Percentiles rank a stretch among this genome's conserved stretches.
Evolutionary conservation across 2,888 invertebrate genomes (phyloP).

Genomic region (Melieria picta): DNA sequence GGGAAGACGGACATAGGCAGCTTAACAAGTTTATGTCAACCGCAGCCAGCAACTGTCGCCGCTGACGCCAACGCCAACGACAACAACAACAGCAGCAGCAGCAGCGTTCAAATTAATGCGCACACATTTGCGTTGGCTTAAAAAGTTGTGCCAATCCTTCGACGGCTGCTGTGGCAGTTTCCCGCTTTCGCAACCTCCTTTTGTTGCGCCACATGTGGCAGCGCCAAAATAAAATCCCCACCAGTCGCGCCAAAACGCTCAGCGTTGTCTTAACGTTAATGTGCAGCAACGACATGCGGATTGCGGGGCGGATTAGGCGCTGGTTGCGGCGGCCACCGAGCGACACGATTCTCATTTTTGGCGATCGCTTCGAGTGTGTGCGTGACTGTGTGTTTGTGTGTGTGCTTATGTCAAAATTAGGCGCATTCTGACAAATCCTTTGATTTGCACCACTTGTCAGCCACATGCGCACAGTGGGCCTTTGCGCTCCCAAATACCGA

Average conservation of each 20-base stretch:
- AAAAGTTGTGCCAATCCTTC: conserved; percentile 18
- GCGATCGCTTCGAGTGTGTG: background rate
- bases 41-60: background rate
- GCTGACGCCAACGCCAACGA: background rate
- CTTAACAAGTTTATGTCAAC: background rate
- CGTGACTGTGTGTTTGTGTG: background rate
- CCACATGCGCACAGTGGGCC: no score
- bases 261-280: no score
- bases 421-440: no score
- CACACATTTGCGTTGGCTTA: conserved; percentile 22
- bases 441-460: no score
- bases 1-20: background rate
- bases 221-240: background rate
- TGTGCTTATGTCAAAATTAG: background rate
- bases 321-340: background rate
- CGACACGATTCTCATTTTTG: background rate
- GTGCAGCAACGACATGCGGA: no score
- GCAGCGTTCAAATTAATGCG: background rate
- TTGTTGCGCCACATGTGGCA: background rate
- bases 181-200: no score
- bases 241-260: no score
- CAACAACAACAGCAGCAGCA: no score
- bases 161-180: conserved; percentile 2
- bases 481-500: no score
- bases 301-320: background rate